Evolutionary conservation across 2,113 vertebrate genomes (phyloP).

Genomic region (Noctilio leporinus): DNA sequence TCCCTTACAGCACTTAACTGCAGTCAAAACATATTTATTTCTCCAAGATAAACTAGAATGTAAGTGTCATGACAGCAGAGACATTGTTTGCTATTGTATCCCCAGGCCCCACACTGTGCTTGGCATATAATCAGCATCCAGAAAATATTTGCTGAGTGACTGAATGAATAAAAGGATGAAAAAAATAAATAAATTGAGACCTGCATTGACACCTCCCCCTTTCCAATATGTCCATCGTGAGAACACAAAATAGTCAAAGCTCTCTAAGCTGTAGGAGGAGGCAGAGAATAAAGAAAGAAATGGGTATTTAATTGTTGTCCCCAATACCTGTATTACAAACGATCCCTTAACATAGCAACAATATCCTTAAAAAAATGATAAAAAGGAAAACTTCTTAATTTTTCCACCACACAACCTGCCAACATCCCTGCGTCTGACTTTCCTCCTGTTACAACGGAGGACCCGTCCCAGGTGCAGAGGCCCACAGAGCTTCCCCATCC

Average conservation of each 20-base stretch:
- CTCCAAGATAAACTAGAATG: neutral
- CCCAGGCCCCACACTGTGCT: neutral
- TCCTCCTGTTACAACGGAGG: neutral
- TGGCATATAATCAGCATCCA: neutral
- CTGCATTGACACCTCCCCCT: too few species aligned
- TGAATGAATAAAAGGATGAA: neutral
- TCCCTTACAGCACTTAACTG: neutral
- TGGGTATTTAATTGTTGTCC: neutral
- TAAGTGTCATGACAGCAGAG: neutral
- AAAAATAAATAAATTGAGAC: neutral
- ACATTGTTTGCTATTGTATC: neutral
- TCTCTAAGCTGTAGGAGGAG: neutral
- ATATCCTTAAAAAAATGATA: neutral
- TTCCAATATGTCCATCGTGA: neutral
- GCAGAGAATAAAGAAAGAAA: neutral
- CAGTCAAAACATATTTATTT: neutral
- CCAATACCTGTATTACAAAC: neutral
- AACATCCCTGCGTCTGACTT: neutral
- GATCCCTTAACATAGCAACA: neutral
- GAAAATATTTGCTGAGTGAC: neutral
- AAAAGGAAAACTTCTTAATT: neutral
- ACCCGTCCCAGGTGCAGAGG: neutral
- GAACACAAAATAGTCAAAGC: neutral
- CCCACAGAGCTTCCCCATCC: neutral
- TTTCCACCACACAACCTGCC: neutral